phyloP scores from a whole-genome alignment of 2,797 vertebrate genomes.

The Arrhamphus sclerolepis region DNA sequence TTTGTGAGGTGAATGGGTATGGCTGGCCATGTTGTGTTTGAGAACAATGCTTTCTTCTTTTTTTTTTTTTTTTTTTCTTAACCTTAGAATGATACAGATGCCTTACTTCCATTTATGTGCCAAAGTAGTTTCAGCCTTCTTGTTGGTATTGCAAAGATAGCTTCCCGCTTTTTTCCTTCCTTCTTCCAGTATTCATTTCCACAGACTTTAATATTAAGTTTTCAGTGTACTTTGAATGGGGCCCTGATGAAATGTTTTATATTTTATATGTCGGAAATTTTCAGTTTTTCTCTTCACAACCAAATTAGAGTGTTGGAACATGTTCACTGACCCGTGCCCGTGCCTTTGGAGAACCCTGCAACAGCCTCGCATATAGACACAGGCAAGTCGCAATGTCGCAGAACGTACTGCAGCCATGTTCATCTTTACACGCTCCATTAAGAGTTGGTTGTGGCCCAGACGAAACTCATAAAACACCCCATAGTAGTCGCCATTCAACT shows the following conservation, averaged over 20 bases:
- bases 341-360: slow-evolving; percentile 73
- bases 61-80: slow-evolving; percentile 40
- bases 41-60: slow-evolving; percentile 47
- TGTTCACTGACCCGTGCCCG: slow-evolving; percentile 62
- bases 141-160: slow-evolving; percentile 60
- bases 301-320: slow-evolving; percentile 44
- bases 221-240: slow-evolving; percentile 22
- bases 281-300: slow-evolving; percentile 33
- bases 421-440: slow-evolving; percentile 48
- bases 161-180: slow-evolving; percentile 60
- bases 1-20: too few species aligned
- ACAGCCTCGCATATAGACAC: slow-evolving; percentile 48
- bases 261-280: slow-evolving; percentile 46
- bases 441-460: slow-evolving; percentile 47
- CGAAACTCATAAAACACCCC: slow-evolving; percentile 55
- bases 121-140: slow-evolving; percentile 82
- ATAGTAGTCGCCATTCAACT: slow-evolving; percentile 46
- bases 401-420: slow-evolving; percentile 55
- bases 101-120: slow-evolving; percentile 87
- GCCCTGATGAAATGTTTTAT: slow-evolving; percentile 36
- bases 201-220: slow-evolving; percentile 38
- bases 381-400: slow-evolving; percentile 43
- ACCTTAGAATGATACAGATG: slow-evolving; percentile 81
- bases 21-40: too few species aligned
- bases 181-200: slow-evolving; percentile 45